Conservation (phyloP, 2,888 invertebrate genomes). For the Nemotelus nigrinus region DNA sequence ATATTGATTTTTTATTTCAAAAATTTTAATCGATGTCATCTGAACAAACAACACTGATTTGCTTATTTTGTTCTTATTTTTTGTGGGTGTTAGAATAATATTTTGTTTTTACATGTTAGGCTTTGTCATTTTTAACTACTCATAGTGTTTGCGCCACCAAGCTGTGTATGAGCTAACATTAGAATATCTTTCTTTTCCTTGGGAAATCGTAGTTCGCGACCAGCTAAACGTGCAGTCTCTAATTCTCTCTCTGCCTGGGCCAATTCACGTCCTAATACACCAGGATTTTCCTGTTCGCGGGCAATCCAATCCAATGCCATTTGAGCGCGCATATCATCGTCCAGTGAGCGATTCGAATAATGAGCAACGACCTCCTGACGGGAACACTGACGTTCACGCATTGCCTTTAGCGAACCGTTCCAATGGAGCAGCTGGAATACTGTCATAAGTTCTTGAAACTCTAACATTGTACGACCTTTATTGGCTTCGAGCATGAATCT, state of each 20-base stretch:
- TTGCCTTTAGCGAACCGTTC: constrained; percentile 96
- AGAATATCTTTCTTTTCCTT: constrained; percentile 96
- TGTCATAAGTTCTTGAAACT: constrained; percentile 97
- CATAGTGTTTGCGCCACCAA: constrained; percentile 65
- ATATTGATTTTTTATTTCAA: too few species aligned
- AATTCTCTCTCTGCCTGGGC: constrained; percentile 87
- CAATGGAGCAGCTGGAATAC: constrained; percentile 95
- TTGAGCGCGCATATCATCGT: constrained; percentile 95
- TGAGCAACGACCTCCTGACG: constrained; percentile 93
- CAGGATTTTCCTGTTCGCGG: constrained; percentile 77
- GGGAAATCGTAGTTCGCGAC: constrained; percentile 90
- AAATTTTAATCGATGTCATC: too few species aligned
- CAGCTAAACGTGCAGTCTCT: constrained; percentile 85
- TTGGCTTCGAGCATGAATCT: constrained; percentile 82
- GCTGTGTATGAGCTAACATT: constrained; percentile 87
- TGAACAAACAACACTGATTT: too few species aligned
- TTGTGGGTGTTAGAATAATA: too few species aligned
- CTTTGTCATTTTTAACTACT: constrained; percentile 50
- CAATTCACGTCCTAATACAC: constrained; percentile 82
- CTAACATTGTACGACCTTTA: constrained; percentile 93
- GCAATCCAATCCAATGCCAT: constrained; percentile 97
- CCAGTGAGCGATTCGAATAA: constrained; percentile 90
- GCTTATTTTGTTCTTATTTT: too few species aligned
- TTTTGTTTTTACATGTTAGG: too few species aligned
- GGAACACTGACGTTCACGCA: constrained; percentile 94